phyloP scores from a whole-genome alignment of 2,888 invertebrate species.

The Scrobipalpa atriplicella region DNA sequence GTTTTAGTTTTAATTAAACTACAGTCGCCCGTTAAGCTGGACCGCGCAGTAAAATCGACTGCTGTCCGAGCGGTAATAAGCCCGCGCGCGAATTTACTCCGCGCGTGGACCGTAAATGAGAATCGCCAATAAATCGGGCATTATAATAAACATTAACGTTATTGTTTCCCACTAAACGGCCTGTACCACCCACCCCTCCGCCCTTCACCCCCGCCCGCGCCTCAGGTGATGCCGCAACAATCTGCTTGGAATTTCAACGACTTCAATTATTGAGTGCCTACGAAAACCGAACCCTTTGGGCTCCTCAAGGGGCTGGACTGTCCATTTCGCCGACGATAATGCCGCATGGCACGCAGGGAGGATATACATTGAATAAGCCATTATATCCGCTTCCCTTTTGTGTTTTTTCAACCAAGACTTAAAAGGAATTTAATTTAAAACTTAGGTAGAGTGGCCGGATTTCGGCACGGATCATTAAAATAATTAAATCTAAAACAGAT shows the following conservation, averaged over 20 bases:
- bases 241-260: slow-evolving; percentile 79
- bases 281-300: slow-evolving; percentile 74
- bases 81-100: slow-evolving; percentile 62
- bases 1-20: slow-evolving; percentile 79
- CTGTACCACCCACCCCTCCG: slow-evolving; percentile 39
- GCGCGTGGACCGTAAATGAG: slow-evolving; percentile 67
- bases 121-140: slow-evolving; percentile 78
- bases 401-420: slow-evolving; percentile 47
- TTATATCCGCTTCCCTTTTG: slow-evolving; percentile 53
- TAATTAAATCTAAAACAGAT: slow-evolving; percentile 18
- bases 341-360: slow-evolving; percentile 59
- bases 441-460: slow-evolving; percentile 38
- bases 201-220: slow-evolving; percentile 37
- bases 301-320: slow-evolving; percentile 76
- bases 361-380: slow-evolving; percentile 67
- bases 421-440: slow-evolving; percentile 55
- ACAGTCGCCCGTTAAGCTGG: slow-evolving; percentile 62
- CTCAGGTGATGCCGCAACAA: slow-evolving; percentile 73
- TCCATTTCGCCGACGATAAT: slow-evolving; percentile 74
- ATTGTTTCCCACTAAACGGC: slow-evolving; percentile 72
- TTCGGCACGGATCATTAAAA: slow-evolving; percentile 27
- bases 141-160: slow-evolving; percentile 80
- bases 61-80: slow-evolving; percentile 66
- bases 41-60: slow-evolving; percentile 67
- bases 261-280: slow-evolving; percentile 81